These are phyloP conservation scores for Leptopterna dolabrata DNA, from an alignment of 2,888 invertebrate genomes.

Conservation along the genomic window DNA sequence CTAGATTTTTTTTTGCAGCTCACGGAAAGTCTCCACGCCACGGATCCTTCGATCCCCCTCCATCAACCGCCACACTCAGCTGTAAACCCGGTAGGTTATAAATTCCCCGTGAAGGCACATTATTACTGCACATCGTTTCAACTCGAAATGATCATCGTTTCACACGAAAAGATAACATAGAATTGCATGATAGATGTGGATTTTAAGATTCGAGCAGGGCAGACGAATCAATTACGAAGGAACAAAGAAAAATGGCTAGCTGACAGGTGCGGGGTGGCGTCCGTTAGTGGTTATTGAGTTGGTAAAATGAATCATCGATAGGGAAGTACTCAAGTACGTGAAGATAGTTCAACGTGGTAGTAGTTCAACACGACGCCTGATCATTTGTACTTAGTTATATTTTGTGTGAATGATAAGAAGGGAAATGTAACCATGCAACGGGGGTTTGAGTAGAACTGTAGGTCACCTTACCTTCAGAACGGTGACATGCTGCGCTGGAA, in stretches of 20 bases:
- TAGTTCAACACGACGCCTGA: too few relatives aligned
- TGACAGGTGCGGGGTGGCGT: conserved; percentile 20
- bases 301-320: too few relatives aligned
- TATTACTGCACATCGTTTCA: not conserved
- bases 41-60: not conserved
- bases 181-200: too few relatives aligned
- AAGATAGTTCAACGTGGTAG: too few relatives aligned
- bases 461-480: conserved; percentile 55
- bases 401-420: not conserved
- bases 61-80: not conserved
- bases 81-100: conserved; percentile 7
- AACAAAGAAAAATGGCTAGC: not conserved
- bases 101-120: not conserved
- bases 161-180: not conserved
- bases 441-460: not conserved
- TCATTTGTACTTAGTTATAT: too few relatives aligned
- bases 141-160: not conserved
- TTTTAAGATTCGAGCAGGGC: too few relatives aligned
- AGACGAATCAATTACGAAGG: not conserved
- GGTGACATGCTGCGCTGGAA: conserved; percentile 41
- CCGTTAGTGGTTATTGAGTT: not conserved
- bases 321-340: too few relatives aligned
- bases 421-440: not conserved
- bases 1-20: not conserved
- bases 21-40: not conserved